Percentiles rank a stretch among this genome's conserved stretches.
Evolutionary conservation across 2,888 invertebrate genomes (phyloP).

Genomic region (Timema cristinae): DNA sequence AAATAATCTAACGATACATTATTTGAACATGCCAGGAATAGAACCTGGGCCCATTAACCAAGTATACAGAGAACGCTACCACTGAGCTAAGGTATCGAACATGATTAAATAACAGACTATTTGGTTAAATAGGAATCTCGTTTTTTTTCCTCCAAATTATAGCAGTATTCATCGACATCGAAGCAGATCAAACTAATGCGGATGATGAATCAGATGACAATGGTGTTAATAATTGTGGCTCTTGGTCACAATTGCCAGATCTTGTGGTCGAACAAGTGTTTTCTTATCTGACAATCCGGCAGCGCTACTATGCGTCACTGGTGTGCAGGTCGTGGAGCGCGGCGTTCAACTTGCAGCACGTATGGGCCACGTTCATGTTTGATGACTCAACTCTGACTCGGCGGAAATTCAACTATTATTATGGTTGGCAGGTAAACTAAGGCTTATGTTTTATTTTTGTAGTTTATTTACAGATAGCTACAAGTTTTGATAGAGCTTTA

Average conservation of each 20-base stretch:
- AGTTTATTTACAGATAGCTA: no score
- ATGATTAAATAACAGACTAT: no score
- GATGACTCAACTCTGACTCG: slow-evolving; percentile 70
- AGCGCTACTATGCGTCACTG: slow-evolving; percentile 70
- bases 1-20: no score
- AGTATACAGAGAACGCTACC: no score
- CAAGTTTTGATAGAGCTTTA: no score
- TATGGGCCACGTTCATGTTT: slow-evolving; percentile 71
- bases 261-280: slow-evolving; percentile 68
- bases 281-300: slow-evolving; percentile 59
- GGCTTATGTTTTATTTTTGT: not conserved
- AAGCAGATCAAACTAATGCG: no score
- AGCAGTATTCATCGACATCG: no score
- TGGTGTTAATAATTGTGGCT: slow-evolving; percentile 46
- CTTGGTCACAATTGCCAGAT: slow-evolving; percentile 67
- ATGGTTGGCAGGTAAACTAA: slow-evolving; percentile 65
- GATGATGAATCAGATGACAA: slow-evolving; percentile 38
- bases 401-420: slow-evolving; percentile 72
- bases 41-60: no score
- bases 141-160: no score
- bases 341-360: slow-evolving; percentile 66
- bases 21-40: no score
- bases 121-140: no score
- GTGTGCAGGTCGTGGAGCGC: slow-evolving; percentile 63
- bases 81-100: no score